phyloP scores from a whole-genome alignment of 2,113 vertebrate genomes.

The Tragelaphus scriptus region DNA sequence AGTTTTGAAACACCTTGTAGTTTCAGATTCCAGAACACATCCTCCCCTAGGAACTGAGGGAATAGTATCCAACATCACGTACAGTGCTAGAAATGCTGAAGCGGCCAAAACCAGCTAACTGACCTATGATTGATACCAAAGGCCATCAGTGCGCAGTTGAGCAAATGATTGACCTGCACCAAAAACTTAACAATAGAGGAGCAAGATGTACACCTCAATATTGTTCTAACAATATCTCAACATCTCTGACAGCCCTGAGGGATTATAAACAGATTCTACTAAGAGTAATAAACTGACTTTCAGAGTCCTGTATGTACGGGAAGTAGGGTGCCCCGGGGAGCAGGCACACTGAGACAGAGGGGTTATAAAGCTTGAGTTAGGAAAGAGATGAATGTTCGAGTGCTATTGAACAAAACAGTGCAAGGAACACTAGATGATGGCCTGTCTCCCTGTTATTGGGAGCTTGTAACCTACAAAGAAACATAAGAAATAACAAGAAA shows the following conservation, averaged over 20 bases:
- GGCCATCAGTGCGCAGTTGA: not conserved
- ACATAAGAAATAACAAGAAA: not conserved
- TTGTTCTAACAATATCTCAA: conserved; percentile 26
- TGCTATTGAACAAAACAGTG: not conserved
- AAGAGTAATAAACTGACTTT: conserved; percentile 37
- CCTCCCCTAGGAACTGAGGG: not conserved
- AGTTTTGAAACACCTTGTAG: not conserved
- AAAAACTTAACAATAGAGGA: not conserved
- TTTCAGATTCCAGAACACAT: not conserved
- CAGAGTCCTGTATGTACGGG: not conserved
- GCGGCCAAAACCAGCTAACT: not conserved
- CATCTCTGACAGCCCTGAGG: not conserved
- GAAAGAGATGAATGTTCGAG: not conserved
- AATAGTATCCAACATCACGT: not conserved
- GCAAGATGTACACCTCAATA: conserved; percentile 35
- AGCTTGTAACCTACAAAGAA: conserved; percentile 23
- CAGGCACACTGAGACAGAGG: not conserved
- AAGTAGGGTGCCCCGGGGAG: not conserved
- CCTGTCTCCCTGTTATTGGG: not conserved
- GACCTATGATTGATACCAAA: not conserved
- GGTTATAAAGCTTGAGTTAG: not conserved
- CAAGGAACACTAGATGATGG: not conserved
- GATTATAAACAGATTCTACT: conserved; percentile 25
- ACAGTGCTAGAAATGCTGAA: not conserved
- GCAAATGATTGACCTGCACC: not conserved